phyloP scores from a whole-genome alignment of 2,797 vertebrate species.

The Telmatherina bonti region DNA sequence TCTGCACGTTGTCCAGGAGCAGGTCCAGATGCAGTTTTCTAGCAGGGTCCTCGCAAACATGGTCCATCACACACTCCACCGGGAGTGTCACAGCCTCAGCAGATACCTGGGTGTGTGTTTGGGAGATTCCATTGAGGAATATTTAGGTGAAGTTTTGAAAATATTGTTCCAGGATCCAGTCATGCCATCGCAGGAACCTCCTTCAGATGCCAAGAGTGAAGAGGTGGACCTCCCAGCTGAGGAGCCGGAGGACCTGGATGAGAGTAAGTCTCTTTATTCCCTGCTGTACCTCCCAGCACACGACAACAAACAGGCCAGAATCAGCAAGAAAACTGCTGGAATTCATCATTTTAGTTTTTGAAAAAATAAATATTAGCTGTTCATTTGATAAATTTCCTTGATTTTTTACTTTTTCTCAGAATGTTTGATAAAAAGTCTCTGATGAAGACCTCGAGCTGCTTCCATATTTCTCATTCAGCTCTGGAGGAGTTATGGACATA shows the following conservation, averaged over 20 bases:
- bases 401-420: too few relatives aligned
- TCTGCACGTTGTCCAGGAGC: constrained; percentile 4
- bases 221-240: constrained; percentile 90
- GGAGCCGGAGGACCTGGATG: constrained; percentile 89
- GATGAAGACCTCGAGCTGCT: too few relatives aligned
- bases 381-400: not conserved
- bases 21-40: constrained; percentile 6
- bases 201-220: constrained; percentile 88
- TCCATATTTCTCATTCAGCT: too few relatives aligned
- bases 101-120: constrained; percentile 20
- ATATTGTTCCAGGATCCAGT: constrained; percentile 90
- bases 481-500: too few relatives aligned
- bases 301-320: too few relatives aligned
- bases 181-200: constrained; percentile 98
- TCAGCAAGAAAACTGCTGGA: too few relatives aligned
- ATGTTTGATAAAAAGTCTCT: not conserved
- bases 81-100: constrained; percentile 10
- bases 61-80: constrained; percentile 1
- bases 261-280: constrained; percentile 80
- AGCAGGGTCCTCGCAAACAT: constrained; percentile 6
- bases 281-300: too few relatives aligned
- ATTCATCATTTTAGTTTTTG: not conserved
- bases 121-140: not conserved
- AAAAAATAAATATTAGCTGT: not conserved
- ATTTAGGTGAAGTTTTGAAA: constrained; percentile 35